Evolutionary conservation across 2,113 vertebrate species (phyloP), one percentile per base, ranked within the genome.

Genomic region (Mellivora capensis): DNA sequence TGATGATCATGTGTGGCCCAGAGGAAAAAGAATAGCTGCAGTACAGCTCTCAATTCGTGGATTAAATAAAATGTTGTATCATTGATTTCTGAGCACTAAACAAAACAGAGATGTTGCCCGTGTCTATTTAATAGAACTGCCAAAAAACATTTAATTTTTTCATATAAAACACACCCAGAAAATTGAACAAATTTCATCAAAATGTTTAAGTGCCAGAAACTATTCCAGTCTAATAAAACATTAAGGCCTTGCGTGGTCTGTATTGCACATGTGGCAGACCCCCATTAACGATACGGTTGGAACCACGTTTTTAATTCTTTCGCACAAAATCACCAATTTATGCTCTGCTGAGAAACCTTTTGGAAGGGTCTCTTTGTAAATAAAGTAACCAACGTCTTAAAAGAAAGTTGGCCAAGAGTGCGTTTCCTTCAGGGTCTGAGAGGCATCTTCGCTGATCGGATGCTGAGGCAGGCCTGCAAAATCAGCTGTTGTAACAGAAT

Each of bases 181-280:
- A 98, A 98, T 76, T 81, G 92, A 97, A 90, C 95, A 97, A 98
- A 98, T 97, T 97, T 97, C 95, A 97, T 98, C 93, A 93, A 98
- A 98, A 97, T 88, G 91, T 94, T 96, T 96, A 97, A 97, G 83
- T 88, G 97, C 97, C 97, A 97, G 87, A 90, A 97, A 98, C 8
- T 76, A 97, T 91, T 95, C 84, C 77, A 93, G 62, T 94, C 80
- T 97, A 97, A 95, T 96, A 89, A 96, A 96, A 89, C 94, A 95
- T 64, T 61, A 91, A 97, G 96, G 77, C 64, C 87, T 64, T 37
- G 44, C 5, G 4, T 54, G 47, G 87, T 83, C 87, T 95, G 42
- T 2, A 10, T 20, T 14, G 62, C 71, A 42, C 85, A 59, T 18
- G 85, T 49, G 42, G 81, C 87, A 92, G 94, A 17, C 94, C 96